These are phyloP conservation scores for Colletes collaris DNA, from an alignment of 2,888 invertebrate species.

Conservation along the genomic window DNA sequence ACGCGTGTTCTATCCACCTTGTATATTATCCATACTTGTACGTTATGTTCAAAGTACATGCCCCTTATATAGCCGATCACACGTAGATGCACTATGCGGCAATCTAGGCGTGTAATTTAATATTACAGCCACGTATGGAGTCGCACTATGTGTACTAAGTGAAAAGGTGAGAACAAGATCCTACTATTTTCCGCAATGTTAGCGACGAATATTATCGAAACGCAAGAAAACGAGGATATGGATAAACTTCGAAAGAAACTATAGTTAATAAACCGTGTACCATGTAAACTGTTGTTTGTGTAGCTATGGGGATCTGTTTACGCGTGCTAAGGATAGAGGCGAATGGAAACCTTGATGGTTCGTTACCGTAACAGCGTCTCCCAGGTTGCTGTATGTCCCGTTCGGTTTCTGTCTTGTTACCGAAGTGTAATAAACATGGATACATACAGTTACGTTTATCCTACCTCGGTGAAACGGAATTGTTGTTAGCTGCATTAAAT, in stretches of 20 bases:
- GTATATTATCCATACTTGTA: no score
- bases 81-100: no score
- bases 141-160: no score
- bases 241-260: slow-evolving; percentile 27
- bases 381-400: not conserved
- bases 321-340: slow-evolving; percentile 16
- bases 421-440: slow-evolving; percentile 65
- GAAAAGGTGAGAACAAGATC: not conserved
- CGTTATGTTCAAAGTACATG: no score
- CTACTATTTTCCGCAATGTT: no score
- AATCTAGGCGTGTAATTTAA: no score
- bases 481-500: slow-evolving; percentile 43
- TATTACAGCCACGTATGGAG: no score
- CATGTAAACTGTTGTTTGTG: slow-evolving; percentile 14
- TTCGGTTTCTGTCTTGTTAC: slow-evolving; percentile 59
- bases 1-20: no score
- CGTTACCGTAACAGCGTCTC: slow-evolving; percentile 57
- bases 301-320: slow-evolving; percentile 35
- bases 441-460: slow-evolving; percentile 53
- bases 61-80: no score
- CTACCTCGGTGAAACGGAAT: slow-evolving; percentile 48
- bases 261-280: not conserved
- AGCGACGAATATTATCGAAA: not conserved
- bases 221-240: slow-evolving; percentile 12
- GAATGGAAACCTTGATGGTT: slow-evolving; percentile 59